Evolutionary conservation across 2,888 invertebrate genomes (phyloP).

Genomic region (Aproaerema taeniolella): DNA sequence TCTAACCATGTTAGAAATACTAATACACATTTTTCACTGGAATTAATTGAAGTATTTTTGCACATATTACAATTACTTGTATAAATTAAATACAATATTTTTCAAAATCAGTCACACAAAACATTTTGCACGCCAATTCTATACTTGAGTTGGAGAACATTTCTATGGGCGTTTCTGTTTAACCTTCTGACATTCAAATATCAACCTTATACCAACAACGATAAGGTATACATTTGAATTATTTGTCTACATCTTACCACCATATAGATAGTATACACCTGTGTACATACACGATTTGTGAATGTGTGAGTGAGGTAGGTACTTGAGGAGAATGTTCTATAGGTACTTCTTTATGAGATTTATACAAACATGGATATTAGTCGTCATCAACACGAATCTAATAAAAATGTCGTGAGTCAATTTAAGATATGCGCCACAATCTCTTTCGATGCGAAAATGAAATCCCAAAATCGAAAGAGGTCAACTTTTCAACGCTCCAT

Average conservation of each 20-base stretch:
- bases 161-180: slow-evolving; percentile 39
- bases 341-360: slow-evolving; percentile 17
- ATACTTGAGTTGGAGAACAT: slow-evolving; percentile 19
- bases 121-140: slow-evolving; percentile 5
- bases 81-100: slow-evolving; percentile 1
- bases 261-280: slow-evolving; percentile 50
- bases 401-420: too few species aligned
- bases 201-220: slow-evolving; percentile 34
- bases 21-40: too few species aligned
- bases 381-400: too few species aligned
- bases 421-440: slow-evolving; percentile 23
- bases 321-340: slow-evolving; percentile 28
- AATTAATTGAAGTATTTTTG: too few species aligned
- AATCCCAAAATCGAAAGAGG: slow-evolving; percentile 41
- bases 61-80: background rate
- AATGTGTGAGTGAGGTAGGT: slow-evolving; percentile 36
- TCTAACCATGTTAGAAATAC: too few species aligned
- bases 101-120: slow-evolving; percentile 1
- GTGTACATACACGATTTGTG: slow-evolving; percentile 48
- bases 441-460: slow-evolving; percentile 31
- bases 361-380: too few species aligned
- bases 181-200: slow-evolving; percentile 28
- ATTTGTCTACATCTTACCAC: slow-evolving; percentile 27
- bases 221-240: slow-evolving; percentile 42
- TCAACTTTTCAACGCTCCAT: too few species aligned